A percentile compares a stretch with the other conserved stretches of the same genome.
phyloP scores from a whole-genome alignment of 2,888 invertebrate genomes.

The Erpobdella octoculata region DNA sequence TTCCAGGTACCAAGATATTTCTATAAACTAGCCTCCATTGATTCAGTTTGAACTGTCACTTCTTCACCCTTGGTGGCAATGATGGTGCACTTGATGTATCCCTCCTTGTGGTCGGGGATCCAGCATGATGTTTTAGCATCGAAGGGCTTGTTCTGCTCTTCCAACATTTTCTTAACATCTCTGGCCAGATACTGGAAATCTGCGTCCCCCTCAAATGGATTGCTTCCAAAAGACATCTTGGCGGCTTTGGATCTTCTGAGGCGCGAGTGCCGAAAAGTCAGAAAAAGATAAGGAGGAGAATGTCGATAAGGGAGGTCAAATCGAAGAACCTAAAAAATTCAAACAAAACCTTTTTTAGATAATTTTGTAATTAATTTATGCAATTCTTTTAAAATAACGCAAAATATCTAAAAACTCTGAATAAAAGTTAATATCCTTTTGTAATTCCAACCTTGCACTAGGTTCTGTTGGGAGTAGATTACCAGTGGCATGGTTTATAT shows the following conservation, averaged over 20 bases:
- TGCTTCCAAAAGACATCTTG: slow-evolving; percentile 26
- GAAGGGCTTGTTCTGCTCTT: slow-evolving; percentile 45
- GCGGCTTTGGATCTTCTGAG: not conserved
- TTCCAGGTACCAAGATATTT: too few species aligned
- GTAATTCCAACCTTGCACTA: not conserved
- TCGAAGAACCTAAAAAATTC: not conserved
- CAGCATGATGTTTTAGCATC: slow-evolving; percentile 88
- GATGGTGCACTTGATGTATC: slow-evolving; percentile 93
- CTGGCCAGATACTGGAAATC: slow-evolving; percentile 48
- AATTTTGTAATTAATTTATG: too few species aligned
- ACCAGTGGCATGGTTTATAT: not conserved
- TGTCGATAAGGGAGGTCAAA: not conserved
- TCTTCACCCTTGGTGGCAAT: slow-evolving; percentile 96
- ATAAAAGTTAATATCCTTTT: not conserved
- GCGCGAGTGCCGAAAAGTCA: not conserved
- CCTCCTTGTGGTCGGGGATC: slow-evolving; percentile 96
- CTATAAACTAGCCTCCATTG: slow-evolving; percentile 46
- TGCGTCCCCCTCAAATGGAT: slow-evolving; percentile 31
- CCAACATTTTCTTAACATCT: slow-evolving; percentile 48
- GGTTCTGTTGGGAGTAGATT: not conserved
- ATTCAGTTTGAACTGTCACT: slow-evolving; percentile 81
- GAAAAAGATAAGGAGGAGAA: not conserved
- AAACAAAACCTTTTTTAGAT: slow-evolving; percentile 12
- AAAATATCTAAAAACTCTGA: not conserved
- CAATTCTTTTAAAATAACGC: too few species aligned